A percentile compares a stretch with the other conserved stretches of the same genome.
Evolutionary conservation across 2,113 vertebrate genomes (phyloP).

Genomic region (Misgurnus anguillicaudatus): DNA sequence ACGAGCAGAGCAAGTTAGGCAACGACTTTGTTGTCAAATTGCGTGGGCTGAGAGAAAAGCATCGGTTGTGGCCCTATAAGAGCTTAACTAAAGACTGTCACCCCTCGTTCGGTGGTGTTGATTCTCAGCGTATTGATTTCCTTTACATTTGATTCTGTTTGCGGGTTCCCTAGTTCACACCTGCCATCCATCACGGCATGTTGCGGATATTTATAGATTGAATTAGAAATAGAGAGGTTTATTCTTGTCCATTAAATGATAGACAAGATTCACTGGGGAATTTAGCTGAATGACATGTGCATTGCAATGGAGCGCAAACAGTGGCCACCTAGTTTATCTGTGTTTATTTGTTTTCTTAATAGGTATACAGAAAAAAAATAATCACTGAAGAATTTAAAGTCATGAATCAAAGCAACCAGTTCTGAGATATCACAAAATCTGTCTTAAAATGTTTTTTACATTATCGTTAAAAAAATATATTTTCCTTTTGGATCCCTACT

Average conservation of each 20-base stretch:
- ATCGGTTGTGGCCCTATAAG: neutral
- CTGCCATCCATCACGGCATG: constrained; percentile 46
- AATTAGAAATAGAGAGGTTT: constrained; percentile 48
- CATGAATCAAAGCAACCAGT: neutral
- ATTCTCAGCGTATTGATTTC: constrained; percentile 54
- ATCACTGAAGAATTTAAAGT: neutral
- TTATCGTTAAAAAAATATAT: neutral
- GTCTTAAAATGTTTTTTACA: neutral
- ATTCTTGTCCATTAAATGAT: constrained; percentile 45
- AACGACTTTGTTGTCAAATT: constrained; percentile 26
- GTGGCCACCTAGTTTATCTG: neutral
- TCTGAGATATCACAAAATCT: neutral
- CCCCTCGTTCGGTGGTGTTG: constrained; percentile 46
- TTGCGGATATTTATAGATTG: constrained; percentile 54
- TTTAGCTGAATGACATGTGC: neutral
- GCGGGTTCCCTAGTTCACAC: constrained; percentile 42
- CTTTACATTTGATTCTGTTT: constrained; percentile 51
- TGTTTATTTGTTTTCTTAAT: neutral
- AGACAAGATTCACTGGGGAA: constrained; percentile 38
- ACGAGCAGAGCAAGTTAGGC: constrained; percentile 32
- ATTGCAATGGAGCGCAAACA: neutral
- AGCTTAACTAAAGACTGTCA: constrained; percentile 49
- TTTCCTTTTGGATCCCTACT: constrained; percentile 2
- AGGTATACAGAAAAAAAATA: neutral
- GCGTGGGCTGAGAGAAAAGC: constrained; percentile 21